Evolutionary conservation across 2,113 vertebrate genomes (phyloP).

Genomic region (Etia nguti): DNA sequence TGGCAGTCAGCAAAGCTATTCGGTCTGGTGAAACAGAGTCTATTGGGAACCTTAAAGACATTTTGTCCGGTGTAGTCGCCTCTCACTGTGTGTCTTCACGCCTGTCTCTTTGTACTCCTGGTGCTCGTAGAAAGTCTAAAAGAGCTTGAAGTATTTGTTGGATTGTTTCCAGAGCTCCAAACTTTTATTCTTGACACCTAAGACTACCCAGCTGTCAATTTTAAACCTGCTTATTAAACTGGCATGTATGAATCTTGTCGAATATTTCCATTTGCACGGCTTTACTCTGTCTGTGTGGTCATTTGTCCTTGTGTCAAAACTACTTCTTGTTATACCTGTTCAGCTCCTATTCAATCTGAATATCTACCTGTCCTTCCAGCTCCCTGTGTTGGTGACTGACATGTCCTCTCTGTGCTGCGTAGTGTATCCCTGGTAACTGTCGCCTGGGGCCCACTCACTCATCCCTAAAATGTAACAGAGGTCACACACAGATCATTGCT

Average conservation of each 20-base stretch:
- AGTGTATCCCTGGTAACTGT: conserved; percentile 52
- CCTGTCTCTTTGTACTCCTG: conserved; percentile 4
- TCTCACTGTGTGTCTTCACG: conserved; percentile 11
- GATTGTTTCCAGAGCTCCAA: conserved; percentile 13
- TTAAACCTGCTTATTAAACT: background rate
- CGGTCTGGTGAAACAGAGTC: conserved; percentile 41
- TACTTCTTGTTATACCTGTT: background rate
- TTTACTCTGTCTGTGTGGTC: background rate
- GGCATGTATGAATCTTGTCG: background rate
- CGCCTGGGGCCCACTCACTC: conserved; percentile 37
- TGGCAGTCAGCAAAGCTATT: conserved; percentile 50
- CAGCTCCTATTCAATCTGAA: background rate
- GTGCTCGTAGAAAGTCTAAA: background rate
- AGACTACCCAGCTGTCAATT: background rate
- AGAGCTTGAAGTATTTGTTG: background rate
- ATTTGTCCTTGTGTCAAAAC: conserved; percentile 28
- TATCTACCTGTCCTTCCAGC: conserved; percentile 32
- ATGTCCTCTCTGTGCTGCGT: conserved; percentile 28
- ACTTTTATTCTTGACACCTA: conserved; percentile 3
- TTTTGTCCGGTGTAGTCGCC: conserved; percentile 28
- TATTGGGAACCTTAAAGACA: conserved; percentile 48
- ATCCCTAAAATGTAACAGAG: conserved; percentile 53
- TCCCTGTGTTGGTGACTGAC: conserved; percentile 33
- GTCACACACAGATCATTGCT: conserved; percentile 61
- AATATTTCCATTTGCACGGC: background rate